Evolutionary conservation across 2,113 vertebrate genomes (phyloP), one percentile per base, ranked within the genome.

Genomic region (Mandrillus leucophaeus): DNA sequence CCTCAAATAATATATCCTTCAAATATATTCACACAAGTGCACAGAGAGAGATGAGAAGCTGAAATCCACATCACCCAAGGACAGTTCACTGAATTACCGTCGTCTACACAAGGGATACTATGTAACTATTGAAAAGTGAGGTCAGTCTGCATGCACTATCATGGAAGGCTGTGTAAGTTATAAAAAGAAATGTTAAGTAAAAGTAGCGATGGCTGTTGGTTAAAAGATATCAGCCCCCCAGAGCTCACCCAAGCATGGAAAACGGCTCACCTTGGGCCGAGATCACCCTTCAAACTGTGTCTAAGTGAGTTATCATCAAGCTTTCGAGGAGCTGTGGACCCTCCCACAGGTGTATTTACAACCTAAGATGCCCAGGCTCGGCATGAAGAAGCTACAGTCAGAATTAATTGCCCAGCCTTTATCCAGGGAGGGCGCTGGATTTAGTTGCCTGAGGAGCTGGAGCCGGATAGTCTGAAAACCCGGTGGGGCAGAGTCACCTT

Each of bases 251-350:
- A 73, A 10, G 80, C 23, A 2, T 22, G 68, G 23, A 38, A 20
- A 38, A 16, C 0, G 11, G 79, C 40, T 20, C 14, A 0, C 1
- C 38, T n/a, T 1, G 0, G 30, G 23, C 40, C 23, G 2, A 59
- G 23, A 23, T 11, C 20, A 35, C 43, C 32, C 68, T 32, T 30
- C 43, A 7, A 13, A 5, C 14, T 1, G 3, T 30, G 32, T 32
- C 11, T 48, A 3, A 22, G 68, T 10, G 43, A 35, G 4, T 23
- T 30, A 10, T 2, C 45, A 18, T 3, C 0, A 6, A 40, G 52
- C 16, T 40, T 20, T 55, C 35, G 0, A 32, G 43, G 80, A 75
- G 17, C 14, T 3, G 22, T 0, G 8, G 25, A 1, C 50, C 40
- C 0, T 9, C 68, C 40, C 14, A 16, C 35, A 40, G 17, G 17